phyloP scores from a whole-genome alignment of 1,140 invertebrate species.

The Drosophila miranda region DNA sequence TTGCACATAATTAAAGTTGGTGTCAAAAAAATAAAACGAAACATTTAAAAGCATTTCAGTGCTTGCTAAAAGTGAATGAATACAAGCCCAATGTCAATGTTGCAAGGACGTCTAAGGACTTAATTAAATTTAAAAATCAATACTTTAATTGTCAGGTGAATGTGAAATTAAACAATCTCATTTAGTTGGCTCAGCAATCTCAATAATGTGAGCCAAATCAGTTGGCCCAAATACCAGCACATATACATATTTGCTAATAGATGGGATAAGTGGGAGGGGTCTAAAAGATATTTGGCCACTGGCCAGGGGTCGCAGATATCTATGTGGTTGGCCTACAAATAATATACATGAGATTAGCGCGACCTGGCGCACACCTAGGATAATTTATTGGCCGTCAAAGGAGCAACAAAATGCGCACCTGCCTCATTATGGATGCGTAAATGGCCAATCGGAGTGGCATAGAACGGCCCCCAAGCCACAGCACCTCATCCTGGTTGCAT shows the following conservation, averaged over 20 bases:
- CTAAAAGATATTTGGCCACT: slow-evolving; percentile 21
- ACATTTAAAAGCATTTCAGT: slow-evolving; percentile 18
- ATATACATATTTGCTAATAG: too few species aligned
- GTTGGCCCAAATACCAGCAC: slow-evolving; percentile 7
- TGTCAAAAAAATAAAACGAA: slow-evolving; percentile 11
- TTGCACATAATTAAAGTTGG: neutral
- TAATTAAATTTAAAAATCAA: slow-evolving; percentile 8
- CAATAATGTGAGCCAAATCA: slow-evolving; percentile 6
- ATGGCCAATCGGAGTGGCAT: slow-evolving; percentile 14
- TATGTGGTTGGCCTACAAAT: slow-evolving; percentile 11
- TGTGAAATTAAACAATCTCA: slow-evolving; percentile 11
- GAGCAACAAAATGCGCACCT: slow-evolving; percentile 35
- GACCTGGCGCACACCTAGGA: slow-evolving; percentile 39
- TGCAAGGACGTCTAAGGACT: neutral
- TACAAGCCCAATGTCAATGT: neutral
- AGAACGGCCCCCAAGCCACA: neutral
- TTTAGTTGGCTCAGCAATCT: slow-evolving; percentile 27
- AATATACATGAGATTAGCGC: slow-evolving; percentile 42
- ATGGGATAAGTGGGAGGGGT: neutral
- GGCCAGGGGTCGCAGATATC: neutral
- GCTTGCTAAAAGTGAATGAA: slow-evolving; percentile 1
- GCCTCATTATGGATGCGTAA: slow-evolving; percentile 58
- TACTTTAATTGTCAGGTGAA: slow-evolving; percentile 13
- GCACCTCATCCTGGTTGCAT: slow-evolving; percentile 24
- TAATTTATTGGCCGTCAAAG: slow-evolving; percentile 58